Evolutionary conservation across 1,140 invertebrate species (phyloP), one percentile per base, ranked within the genome.

Genomic region (Streblospio benedicti): DNA sequence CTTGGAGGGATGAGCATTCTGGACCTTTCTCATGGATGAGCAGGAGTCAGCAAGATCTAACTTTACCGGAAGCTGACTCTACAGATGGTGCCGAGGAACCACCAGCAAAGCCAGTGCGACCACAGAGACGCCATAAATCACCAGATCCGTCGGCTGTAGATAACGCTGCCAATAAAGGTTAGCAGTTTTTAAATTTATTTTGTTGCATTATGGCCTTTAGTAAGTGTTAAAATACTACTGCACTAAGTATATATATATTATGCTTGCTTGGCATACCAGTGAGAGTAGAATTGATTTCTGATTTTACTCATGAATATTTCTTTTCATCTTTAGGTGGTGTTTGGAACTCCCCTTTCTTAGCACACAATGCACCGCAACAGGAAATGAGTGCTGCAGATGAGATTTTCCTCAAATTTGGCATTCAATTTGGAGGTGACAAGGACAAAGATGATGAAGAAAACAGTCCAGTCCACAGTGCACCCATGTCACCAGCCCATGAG

Each of bases 21-120:
- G 85, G 83, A 35, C 86, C 87, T 20, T 90, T 90, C 76, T 82
- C 85, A 0, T 89, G 87, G 76, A 85, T 86, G 74, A 88, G 87
- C 23, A 60, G 44, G 55, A 53, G 31, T 43, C 30, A 33, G 5
- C 0, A 16, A 23, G 23, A n/a, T 41, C 9, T 14, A 16, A 18
- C 16, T 23, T 20, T 18, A 9, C 9, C 28, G 35, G 18, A 38
- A 27, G 27, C 43, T 27, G 47, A 51, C 38, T 28, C 23, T 35
- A 58, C 27, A 56, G 20, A 38, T 14, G 0, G 16, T 9, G 14
- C 16, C 12, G 16, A 23, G 18, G 16, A 16, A 2, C 47, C 14
- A 53, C 51, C 18, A 45, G 2, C 31, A 41, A 59, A 50, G 60
- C 60, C 62, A 64, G 16, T 45, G 35, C 6, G 14, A 35, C 20